Evolutionary conservation across 2,888 invertebrate species (phyloP).

Genomic region (Periphyllus acericola): DNA sequence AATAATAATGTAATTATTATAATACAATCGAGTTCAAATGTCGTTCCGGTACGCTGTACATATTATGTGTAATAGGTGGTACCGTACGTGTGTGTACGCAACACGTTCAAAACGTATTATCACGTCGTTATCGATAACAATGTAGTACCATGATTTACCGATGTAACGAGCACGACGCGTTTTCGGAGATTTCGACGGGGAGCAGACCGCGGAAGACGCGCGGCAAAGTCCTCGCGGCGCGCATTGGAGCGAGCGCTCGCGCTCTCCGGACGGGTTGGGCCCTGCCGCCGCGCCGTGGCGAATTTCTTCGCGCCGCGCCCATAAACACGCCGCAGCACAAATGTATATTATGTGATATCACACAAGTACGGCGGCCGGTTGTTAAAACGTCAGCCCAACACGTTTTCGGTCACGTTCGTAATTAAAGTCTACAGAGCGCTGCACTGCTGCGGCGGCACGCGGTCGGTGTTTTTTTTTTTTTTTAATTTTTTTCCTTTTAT

Average conservation of each 20-base stretch:
- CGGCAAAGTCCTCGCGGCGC: not conserved
- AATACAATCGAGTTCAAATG: not conserved
- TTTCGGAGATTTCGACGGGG: not conserved
- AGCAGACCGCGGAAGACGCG: not conserved
- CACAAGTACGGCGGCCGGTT: not conserved
- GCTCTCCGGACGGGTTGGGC: not conserved
- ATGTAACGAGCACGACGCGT: not conserved
- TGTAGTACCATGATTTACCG: not conserved
- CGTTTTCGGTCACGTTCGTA: not conserved
- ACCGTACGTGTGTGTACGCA: too few species aligned
- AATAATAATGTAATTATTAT: not conserved
- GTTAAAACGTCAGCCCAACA: not conserved
- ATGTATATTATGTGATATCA: not conserved
- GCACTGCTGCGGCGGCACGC: not conserved
- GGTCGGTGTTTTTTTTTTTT: too few species aligned
- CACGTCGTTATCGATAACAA: not conserved
- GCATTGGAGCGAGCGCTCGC: not conserved
- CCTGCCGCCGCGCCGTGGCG: not conserved
- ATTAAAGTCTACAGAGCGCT: not conserved
- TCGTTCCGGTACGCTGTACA: not conserved
- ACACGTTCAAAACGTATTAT: too few species aligned
- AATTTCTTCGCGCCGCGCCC: not conserved
- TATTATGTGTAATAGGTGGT: not conserved
- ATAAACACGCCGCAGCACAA: not conserved
- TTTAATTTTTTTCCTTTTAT: too few species aligned